These are phyloP conservation scores for Penaeus japonicus DNA, from an alignment of 1,140 invertebrate genomes.

Conservation along the genomic window DNA sequence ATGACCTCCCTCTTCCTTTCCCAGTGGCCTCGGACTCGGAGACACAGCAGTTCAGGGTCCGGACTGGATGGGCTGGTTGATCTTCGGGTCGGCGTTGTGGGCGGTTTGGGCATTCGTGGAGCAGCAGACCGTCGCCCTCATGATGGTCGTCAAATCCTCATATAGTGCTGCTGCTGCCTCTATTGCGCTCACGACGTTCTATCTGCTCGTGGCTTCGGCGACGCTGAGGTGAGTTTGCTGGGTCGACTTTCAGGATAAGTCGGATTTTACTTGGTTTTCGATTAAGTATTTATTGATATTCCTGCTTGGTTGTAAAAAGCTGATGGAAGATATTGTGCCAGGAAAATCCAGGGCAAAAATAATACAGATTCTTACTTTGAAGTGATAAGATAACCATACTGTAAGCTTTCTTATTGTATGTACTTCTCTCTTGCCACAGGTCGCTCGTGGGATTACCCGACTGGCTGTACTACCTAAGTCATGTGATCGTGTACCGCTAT, in stretches of 20 bases:
- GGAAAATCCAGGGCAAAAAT: no score
- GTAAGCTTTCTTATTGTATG: no score
- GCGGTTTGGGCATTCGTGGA: slow-evolving; percentile 75
- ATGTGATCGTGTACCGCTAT: slow-evolving; percentile 79
- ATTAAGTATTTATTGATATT: not conserved
- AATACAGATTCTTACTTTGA: no score
- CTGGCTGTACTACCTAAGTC: slow-evolving; percentile 81
- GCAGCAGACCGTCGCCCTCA: slow-evolving; percentile 81
- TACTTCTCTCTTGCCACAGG: slow-evolving; percentile 58
- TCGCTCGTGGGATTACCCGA: slow-evolving; percentile 73
- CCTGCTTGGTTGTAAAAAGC: no score
- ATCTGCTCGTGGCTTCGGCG: slow-evolving; percentile 78
- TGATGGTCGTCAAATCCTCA: slow-evolving; percentile 81
- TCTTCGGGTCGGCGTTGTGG: slow-evolving; percentile 72
- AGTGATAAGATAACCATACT: no score
- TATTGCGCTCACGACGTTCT: slow-evolving; percentile 75
- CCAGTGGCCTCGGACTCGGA: slow-evolving; percentile 15
- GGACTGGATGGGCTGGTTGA: slow-evolving; percentile 64
- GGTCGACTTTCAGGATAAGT: not conserved
- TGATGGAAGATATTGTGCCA: no score
- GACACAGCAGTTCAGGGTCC: slow-evolving; percentile 15
- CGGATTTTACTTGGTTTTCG: not conserved
- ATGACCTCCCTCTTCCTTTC: not conserved
- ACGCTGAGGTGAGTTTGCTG: slow-evolving; percentile 73
- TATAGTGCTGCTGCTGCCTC: slow-evolving; percentile 79